Base-by-base conservation (phyloP, 2,113 vertebrate genomes). In the Notothenia rossii region DNA sequence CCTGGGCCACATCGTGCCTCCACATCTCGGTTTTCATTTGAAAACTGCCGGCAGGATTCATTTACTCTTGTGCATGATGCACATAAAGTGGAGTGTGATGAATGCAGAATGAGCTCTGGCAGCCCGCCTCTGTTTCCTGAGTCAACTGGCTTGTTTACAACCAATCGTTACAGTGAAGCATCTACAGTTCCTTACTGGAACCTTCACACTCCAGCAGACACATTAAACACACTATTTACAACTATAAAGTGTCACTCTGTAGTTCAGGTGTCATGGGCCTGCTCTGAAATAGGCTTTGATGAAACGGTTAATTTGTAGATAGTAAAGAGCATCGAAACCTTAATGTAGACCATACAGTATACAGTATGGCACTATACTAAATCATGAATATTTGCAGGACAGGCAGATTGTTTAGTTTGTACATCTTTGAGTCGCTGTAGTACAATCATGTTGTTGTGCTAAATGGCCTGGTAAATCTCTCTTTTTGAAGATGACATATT, bases 211-310 rank as follows among this genome's bases (percentile, higher is more conserved):
- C 63, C 71, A 48, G 7, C 55, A 76, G 70, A 20, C 46, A 11
- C 82, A 77, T 81, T 79, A 80, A 87, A 64, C 29, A 36, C 46
- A 61, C 65, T 25, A 82, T 90, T 89, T 83, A 79, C 78, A 69
- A 71, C 74, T 33, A 85, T 88, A 20, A 79, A 83, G 68, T 48
- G 83, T 75, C 73, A 79, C 1, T 29, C 53, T 59, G 67, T 45
- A 69, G 51, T 25, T 72, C 65, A 64, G 15, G 48, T 75, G 75
- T 78, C 33, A 1, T 48, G 55, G 46, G 59, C 40, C 40, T 40
- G 36, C 36, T 40, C 36, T 40, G 36, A 56, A 78, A 72, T n/a
- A 1, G 9, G 36, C 14, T 22, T 33, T 78, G 61, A 78, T 83
- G n/a, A 80, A 70, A 36, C 1, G 3, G 25, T 77, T 59, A 7